Evolutionary conservation across 2,888 invertebrate species (phyloP).

Genomic region (Drosophila fulvimacula): DNA sequence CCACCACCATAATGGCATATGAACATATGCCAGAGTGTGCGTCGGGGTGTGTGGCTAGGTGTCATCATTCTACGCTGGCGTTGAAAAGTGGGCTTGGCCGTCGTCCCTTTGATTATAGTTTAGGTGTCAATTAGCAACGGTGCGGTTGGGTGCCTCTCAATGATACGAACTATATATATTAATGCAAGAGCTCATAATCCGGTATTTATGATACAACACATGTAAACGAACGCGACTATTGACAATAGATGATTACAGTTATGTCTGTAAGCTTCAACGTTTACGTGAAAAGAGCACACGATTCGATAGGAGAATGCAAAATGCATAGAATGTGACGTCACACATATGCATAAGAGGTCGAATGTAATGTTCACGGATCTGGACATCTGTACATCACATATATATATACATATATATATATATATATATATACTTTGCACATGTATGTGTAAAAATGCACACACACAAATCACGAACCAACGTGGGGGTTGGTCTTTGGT

Average conservation of each 20-base stretch:
- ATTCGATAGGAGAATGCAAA: not conserved
- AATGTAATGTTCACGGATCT: not conserved
- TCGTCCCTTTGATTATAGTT: constrained; percentile 69
- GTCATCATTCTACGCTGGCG: constrained; percentile 36
- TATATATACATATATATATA: not conserved
- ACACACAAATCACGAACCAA: constrained; percentile 60
- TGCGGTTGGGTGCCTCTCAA: constrained; percentile 77
- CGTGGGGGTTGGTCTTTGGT: constrained; percentile 71
- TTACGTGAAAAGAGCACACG: not conserved
- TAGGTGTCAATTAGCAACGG: constrained; percentile 81
- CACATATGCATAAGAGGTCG: not conserved
- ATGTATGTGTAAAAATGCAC: constrained; percentile 6
- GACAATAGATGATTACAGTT: constrained; percentile 6
- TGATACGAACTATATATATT: constrained; percentile 50
- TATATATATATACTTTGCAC: not conserved
- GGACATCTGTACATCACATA: not conserved
- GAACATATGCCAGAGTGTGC: constrained; percentile 33
- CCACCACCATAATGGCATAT: constrained; percentile 19
- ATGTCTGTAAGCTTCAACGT: not conserved
- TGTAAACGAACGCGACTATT: constrained; percentile 8
- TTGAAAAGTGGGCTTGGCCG: constrained; percentile 60
- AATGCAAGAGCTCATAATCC: constrained; percentile 17
- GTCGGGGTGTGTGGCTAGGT: constrained; percentile 38
- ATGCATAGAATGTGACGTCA: not conserved
- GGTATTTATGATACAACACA: constrained; percentile 5